Evolutionary conservation across 2,888 invertebrate genomes (phyloP).

Genomic region (Parapristionchus giblindavisi): DNA sequence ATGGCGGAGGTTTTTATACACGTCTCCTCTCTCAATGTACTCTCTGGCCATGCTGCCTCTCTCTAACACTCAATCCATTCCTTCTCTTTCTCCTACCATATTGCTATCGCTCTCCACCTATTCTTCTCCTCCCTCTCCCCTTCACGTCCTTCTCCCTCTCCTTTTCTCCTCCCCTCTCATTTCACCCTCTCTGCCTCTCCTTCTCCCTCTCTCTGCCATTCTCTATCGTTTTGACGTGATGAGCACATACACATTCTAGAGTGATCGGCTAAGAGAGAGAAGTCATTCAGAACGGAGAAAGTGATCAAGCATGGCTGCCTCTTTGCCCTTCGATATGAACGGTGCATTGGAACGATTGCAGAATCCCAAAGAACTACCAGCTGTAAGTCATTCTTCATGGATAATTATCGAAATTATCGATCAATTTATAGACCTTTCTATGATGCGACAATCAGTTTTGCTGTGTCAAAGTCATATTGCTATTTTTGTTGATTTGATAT

Average conservation of each 20-base stretch:
- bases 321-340: conserved; percentile 34
- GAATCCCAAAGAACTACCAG: conserved; percentile 32
- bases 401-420: too few relatives aligned
- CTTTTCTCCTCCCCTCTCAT: not conserved
- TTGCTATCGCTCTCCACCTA: too few relatives aligned
- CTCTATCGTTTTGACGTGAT: not conserved
- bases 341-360: conserved; percentile 30
- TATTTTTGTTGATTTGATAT: too few relatives aligned
- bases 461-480: too few relatives aligned
- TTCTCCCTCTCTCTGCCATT: not conserved
- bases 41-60: not conserved
- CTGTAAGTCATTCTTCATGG: conserved; percentile 1
- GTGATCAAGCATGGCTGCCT: not conserved
- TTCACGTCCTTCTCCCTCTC: not conserved
- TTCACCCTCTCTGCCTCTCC: not conserved
- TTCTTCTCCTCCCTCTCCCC: not conserved
- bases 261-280: not conserved
- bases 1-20: not conserved
- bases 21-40: not conserved
- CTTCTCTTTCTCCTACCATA: too few relatives aligned
- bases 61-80: too few relatives aligned
- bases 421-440: not conserved
- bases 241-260: not conserved
- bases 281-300: not conserved
- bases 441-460: not conserved